Evolutionary conservation across 2,888 invertebrate species (phyloP), one percentile per base, ranked within the genome.

Genomic region (Lampropteryx suffumata): DNA sequence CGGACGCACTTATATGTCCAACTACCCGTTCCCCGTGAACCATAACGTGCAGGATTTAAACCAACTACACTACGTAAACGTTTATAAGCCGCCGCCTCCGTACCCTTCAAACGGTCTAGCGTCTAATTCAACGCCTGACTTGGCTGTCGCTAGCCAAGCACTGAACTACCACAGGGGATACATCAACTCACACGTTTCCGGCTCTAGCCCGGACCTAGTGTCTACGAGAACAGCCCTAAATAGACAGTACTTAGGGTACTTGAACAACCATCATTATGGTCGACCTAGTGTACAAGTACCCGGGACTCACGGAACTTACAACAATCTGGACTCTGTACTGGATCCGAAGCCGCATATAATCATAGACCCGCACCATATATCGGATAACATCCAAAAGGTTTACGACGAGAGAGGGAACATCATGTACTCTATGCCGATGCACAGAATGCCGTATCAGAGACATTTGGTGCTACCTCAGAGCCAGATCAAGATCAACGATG

Each of bases 1-100:
- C 49, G 81, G 81, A 0, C 64, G 84, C 5, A 82, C 80, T 27
- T 78, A 80, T 62, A 65, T 86, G 55, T 74, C 76, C 1, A 84
- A 80, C 58, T 89, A 89, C 62, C 87, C 86, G 0, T 81, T 87
- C 59, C 85, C 84, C 0, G 81, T 83, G 43, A 83, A 84, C 66
- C 84, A 84, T 1, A 83, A 79, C 55, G 79, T 86, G 2, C 82
- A 83, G 0, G 90, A 91, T 54, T 64, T 91, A 44, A 84, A 90
- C 35, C 92, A 91, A 32, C 72, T 93, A 29, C 92, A 92, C 39
- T 89, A 93, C 67, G 82, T 94, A 12, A 94, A 94, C 69, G 91
- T 95, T 4, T 94, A 94, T 73, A 96, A 96, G 76, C 95, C 96
- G 0, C 97, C 97, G 0, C 97, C 97, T 0, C 96, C 97, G 0